Percentiles rank a stretch among this genome's conserved stretches.
These are phyloP conservation scores for Lepidurus arcticus DNA, from an alignment of 1,140 invertebrate genomes.

Conservation along the genomic window DNA sequence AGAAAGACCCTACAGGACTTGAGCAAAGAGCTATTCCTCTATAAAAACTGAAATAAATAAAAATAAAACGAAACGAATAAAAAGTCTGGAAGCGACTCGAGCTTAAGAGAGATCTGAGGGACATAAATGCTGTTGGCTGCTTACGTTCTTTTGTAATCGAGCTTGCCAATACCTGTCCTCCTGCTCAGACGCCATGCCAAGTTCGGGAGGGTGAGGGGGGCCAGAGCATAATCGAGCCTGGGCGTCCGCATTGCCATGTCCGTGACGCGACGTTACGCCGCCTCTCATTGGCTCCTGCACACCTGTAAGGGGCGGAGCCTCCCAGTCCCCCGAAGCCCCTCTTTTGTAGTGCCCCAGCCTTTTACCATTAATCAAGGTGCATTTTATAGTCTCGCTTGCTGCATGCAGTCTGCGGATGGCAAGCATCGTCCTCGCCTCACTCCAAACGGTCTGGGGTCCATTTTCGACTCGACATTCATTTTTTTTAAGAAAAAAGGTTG, in stretches of 20 bases:
- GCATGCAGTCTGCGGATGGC: slow-evolving; percentile 16
- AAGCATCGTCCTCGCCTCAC: slow-evolving; percentile 15
- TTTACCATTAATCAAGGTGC: slow-evolving; percentile 22
- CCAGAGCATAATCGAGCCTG: not conserved
- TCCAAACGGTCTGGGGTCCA: not conserved
- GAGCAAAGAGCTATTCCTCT: too few relatives aligned
- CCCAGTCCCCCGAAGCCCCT: not conserved
- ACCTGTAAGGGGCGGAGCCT: slow-evolving; percentile 3
- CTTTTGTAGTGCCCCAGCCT: slow-evolving; percentile 16
- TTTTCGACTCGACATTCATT: not conserved
- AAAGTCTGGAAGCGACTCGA: not conserved
- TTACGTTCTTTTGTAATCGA: slow-evolving; percentile 22
- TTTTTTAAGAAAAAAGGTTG: not conserved
- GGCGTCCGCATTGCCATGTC: slow-evolving; percentile 8
- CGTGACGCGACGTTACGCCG: slow-evolving; percentile 7
- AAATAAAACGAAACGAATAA: not conserved
- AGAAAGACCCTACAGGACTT: too few relatives aligned
- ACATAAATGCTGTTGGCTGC: slow-evolving; percentile 14
- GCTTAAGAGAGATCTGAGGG: not conserved
- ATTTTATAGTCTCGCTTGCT: slow-evolving; percentile 19
- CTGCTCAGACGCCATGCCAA: not conserved
- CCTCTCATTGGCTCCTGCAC: slow-evolving; percentile 9
- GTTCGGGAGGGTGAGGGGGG: not conserved
- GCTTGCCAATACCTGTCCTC: slow-evolving; percentile 13
- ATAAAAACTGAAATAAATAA: not conserved